These are phyloP conservation scores for Galemys pyrenaicus DNA, from an alignment of 2,113 vertebrate species.

Conservation along the genomic window DNA sequence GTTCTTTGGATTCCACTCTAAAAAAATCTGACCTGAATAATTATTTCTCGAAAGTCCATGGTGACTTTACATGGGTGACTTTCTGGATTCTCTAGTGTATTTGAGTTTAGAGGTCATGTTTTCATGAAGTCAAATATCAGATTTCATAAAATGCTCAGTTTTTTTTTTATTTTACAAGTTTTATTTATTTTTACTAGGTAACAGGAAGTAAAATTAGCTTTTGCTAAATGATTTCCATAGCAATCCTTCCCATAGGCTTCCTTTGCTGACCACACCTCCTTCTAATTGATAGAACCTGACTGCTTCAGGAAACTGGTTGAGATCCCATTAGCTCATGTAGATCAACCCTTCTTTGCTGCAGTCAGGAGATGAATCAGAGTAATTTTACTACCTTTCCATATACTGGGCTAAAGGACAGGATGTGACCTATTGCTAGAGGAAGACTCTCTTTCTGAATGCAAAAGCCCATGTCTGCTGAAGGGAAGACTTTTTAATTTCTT, in stretches of 20 bases:
- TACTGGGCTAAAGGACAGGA: background rate
- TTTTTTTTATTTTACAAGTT: background rate
- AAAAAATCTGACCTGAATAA: background rate
- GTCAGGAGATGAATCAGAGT: background rate
- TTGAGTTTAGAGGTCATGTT: background rate
- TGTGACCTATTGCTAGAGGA: background rate
- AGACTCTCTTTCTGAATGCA: slow-evolving; percentile 16
- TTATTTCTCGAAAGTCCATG: slow-evolving; percentile 43
- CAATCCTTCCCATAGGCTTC: background rate
- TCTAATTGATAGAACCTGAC: background rate
- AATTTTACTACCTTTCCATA: background rate
- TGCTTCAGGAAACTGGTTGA: background rate
- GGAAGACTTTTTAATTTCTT: background rate
- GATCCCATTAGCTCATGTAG: background rate
- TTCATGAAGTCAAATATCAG: background rate
- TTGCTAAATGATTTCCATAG: background rate
- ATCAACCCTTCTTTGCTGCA: background rate
- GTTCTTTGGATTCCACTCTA: background rate
- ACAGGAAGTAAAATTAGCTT: background rate
- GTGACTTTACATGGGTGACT: background rate
- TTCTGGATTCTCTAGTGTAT: background rate
- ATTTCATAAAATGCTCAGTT: background rate
- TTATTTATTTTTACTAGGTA: background rate
- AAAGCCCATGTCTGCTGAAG: background rate
- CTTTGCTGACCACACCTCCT: background rate